Conservation (phyloP, 2,888 invertebrate species). For the Altica lythri region DNA sequence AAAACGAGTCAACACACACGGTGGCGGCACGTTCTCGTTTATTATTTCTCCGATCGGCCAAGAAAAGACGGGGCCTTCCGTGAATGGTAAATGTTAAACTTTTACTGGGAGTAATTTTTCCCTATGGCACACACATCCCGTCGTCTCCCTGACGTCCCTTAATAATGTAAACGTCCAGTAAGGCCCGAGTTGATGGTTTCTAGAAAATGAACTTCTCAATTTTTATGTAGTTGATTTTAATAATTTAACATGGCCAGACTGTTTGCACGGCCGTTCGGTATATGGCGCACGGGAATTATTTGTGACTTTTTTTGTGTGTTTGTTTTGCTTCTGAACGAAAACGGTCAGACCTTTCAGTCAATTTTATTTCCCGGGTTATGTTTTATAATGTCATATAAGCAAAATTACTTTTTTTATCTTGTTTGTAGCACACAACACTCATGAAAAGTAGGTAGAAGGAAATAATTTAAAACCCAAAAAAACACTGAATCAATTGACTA, state of each 20-base stretch:
- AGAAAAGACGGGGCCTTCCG: constrained; percentile 36
- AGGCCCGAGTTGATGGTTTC: constrained; percentile 49
- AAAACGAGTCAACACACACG: background rate
- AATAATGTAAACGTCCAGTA: constrained; percentile 53
- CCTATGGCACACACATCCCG: constrained; percentile 44
- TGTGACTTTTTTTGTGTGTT: constrained; percentile 7
- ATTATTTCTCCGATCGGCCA: constrained; percentile 17
- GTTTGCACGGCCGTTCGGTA: constrained; percentile 20
- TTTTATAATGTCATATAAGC: constrained; percentile 1
- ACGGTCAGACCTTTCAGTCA: no score
- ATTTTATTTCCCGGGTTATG: constrained; percentile 4
- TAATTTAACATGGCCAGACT: constrained; percentile 30
- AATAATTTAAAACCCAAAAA: no score
- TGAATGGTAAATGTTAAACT: constrained; percentile 50
- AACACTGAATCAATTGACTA: no score
- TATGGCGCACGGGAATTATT: constrained; percentile 21
- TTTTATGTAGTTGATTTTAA: constrained; percentile 46
- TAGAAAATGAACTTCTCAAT: constrained; percentile 54
- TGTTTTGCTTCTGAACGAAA: constrained; percentile 4
- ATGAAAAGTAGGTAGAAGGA: no score
- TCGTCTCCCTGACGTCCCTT: constrained; percentile 43
- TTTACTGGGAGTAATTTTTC: constrained; percentile 54
- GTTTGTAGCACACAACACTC: background rate
- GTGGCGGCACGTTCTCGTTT: constrained; percentile 10
- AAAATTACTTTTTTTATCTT: constrained; percentile 3